Evolutionary conservation across 2,113 vertebrate genomes (phyloP).

Genomic region (Melanostigma gelatinosum): DNA sequence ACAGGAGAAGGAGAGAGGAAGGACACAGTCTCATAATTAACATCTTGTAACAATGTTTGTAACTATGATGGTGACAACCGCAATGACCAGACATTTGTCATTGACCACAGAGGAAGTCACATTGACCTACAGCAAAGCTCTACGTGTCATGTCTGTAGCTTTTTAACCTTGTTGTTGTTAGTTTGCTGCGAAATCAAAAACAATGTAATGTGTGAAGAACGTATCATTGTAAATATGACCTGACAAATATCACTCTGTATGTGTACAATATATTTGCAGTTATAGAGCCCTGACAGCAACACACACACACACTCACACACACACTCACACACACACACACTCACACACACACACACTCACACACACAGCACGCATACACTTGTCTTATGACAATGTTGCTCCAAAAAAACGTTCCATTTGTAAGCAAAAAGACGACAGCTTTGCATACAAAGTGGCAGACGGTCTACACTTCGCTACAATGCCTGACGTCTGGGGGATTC

Average conservation of each 20-base stretch:
- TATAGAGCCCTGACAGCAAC: conserved; percentile 2
- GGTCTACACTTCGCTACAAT: conserved; percentile 50
- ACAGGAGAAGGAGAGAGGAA: conserved; percentile 28
- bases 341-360: too few relatives aligned
- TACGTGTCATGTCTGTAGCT: neutral
- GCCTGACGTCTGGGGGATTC: conserved; percentile 65
- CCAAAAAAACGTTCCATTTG: conserved; percentile 33
- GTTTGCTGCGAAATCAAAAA: neutral
- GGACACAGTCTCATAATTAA: conserved; percentile 46
- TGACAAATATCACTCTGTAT: neutral
- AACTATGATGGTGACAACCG: neutral
- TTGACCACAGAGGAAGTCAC: neutral
- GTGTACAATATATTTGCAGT: neutral
- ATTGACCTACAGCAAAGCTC: neutral
- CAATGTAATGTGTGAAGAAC: neutral
- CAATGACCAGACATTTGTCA: conserved; percentile 29
- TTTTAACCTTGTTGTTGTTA: neutral
- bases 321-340: too few relatives aligned
- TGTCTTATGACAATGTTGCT: conserved; percentile 34
- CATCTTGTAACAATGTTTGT: conserved; percentile 13
- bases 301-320: neutral
- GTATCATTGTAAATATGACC: neutral
- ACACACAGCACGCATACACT: neutral
- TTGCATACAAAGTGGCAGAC: conserved; percentile 71
- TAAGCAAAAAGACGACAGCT: conserved; percentile 52